These are phyloP conservation scores for Willowsia nigromaculata DNA, from an alignment of 2,888 invertebrate genomes.

Conservation along the genomic window DNA sequence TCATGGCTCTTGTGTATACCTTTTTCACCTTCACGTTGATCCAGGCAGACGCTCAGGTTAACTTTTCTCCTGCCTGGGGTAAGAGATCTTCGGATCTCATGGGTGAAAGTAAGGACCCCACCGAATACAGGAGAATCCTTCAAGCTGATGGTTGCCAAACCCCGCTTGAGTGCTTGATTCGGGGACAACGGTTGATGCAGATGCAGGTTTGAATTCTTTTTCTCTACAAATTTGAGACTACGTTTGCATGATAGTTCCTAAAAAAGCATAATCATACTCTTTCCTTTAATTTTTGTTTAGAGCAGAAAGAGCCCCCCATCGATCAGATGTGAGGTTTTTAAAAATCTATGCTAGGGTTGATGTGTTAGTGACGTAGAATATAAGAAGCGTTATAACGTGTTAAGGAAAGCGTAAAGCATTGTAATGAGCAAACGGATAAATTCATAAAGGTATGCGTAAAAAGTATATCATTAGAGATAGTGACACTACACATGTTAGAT, in stretches of 20 bases:
- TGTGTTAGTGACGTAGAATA: neutral
- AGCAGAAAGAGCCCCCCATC: conserved; percentile 55
- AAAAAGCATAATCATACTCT: neutral
- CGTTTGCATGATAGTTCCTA: neutral
- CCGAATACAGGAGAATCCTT: conserved; percentile 59
- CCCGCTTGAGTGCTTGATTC: conserved; percentile 73
- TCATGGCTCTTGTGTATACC: conserved; percentile 63
- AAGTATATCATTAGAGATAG: too few species aligned
- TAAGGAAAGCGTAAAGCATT: neutral
- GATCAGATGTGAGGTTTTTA: conserved; percentile 52
- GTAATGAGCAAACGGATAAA: too few species aligned
- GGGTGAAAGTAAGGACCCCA: conserved; percentile 44
- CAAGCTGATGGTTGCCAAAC: conserved; percentile 73
- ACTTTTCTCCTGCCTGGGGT: conserved; percentile 84
- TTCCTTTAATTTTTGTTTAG: conserved; percentile 7
- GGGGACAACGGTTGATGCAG: conserved; percentile 76
- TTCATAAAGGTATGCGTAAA: too few species aligned
- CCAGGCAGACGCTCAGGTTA: conserved; percentile 81
- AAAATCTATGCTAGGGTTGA: conserved; percentile 1
- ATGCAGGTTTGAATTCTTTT: conserved; percentile 31
- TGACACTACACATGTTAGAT: too few species aligned
- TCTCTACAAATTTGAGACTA: neutral
- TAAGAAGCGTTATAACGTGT: neutral
- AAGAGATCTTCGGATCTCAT: conserved; percentile 79
- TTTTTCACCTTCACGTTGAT: conserved; percentile 66